Percentiles rank a stretch among this genome's conserved stretches.
phyloP scores from a whole-genome alignment of 2,888 invertebrate species.

The Trachelus tabidus region DNA sequence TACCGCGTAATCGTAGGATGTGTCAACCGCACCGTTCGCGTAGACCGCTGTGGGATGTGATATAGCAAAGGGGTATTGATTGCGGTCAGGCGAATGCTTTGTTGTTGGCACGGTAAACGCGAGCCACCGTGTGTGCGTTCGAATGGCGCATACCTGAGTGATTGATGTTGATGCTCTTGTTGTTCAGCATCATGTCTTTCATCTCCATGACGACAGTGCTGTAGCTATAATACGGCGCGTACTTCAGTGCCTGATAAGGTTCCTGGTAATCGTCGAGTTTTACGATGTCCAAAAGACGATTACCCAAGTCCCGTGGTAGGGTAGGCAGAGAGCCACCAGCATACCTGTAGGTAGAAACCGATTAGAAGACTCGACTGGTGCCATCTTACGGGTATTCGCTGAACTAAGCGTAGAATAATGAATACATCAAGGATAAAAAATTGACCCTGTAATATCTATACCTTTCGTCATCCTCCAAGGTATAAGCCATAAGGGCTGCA shows the following conservation, averaged over 20 bases:
- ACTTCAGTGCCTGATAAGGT: slow-evolving; percentile 81
- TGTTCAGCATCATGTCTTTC: slow-evolving; percentile 74
- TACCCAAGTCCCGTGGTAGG: slow-evolving; percentile 67
- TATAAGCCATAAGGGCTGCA: slow-evolving; percentile 63
- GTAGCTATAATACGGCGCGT: slow-evolving; percentile 81
- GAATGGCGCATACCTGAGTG: slow-evolving; percentile 50
- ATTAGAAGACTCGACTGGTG: neutral
- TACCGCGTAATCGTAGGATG: slow-evolving; percentile 82
- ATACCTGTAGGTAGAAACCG: slow-evolving; percentile 43
- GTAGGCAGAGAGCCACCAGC: slow-evolving; percentile 62
- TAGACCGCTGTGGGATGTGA: slow-evolving; percentile 52
- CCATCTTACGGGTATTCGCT: neutral
- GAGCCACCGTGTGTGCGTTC: slow-evolving; percentile 9
- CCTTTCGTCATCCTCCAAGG: slow-evolving; percentile 63
- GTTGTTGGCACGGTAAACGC: slow-evolving; percentile 32
- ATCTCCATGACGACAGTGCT: slow-evolving; percentile 81
- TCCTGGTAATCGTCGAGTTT: slow-evolving; percentile 82
- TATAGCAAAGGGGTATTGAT: slow-evolving; percentile 44
- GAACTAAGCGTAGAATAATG: neutral
- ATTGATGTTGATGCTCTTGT: slow-evolving; percentile 60
- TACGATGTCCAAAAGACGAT: slow-evolving; percentile 71
- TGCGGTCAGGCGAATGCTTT: slow-evolving; percentile 54
- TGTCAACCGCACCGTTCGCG: slow-evolving; percentile 67
- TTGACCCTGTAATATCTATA: slow-evolving; percentile 24
- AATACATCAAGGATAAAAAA: neutral